Percentiles rank a stretch among this genome's conserved stretches.
Evolutionary conservation across 2,113 vertebrate species (phyloP).

Genomic region (Xiphophorus couchianus): DNA sequence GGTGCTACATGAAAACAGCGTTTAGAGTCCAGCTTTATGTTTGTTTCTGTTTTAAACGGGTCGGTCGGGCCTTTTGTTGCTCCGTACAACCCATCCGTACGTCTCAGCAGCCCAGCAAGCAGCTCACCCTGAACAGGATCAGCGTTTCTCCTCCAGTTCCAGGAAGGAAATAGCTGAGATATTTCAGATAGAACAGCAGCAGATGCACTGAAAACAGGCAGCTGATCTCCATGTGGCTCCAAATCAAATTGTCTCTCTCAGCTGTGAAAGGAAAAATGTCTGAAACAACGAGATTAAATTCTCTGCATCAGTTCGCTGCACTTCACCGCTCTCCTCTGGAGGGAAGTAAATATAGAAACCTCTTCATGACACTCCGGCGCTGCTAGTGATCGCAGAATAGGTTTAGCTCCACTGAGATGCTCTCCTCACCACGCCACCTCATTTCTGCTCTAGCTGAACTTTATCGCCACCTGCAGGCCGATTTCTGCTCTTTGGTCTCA

Average conservation of each 20-base stretch:
- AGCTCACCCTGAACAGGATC: constrained; percentile 25
- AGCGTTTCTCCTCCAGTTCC: constrained; percentile 18
- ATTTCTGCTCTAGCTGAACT: background rate
- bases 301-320: background rate
- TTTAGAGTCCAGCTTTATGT: constrained; percentile 13
- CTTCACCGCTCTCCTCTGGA: background rate
- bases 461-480: background rate
- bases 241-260: background rate
- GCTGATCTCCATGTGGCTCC: background rate
- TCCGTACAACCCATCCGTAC: constrained; percentile 45
- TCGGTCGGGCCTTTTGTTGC: constrained; percentile 51
- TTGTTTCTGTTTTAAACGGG: constrained; percentile 13
- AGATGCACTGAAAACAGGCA: background rate
- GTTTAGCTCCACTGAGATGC: background rate
- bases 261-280: background rate
- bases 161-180: background rate
- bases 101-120: constrained; percentile 25
- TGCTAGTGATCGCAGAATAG: background rate
- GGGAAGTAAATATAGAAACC: background rate
- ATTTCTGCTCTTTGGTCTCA: background rate
- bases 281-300: background rate
- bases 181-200: background rate
- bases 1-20: constrained; percentile 65
- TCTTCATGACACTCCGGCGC: background rate
- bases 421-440: no score